Base-by-base conservation (phyloP, 1,140 invertebrate species). In the Asbolus verrucosus region DNA sequence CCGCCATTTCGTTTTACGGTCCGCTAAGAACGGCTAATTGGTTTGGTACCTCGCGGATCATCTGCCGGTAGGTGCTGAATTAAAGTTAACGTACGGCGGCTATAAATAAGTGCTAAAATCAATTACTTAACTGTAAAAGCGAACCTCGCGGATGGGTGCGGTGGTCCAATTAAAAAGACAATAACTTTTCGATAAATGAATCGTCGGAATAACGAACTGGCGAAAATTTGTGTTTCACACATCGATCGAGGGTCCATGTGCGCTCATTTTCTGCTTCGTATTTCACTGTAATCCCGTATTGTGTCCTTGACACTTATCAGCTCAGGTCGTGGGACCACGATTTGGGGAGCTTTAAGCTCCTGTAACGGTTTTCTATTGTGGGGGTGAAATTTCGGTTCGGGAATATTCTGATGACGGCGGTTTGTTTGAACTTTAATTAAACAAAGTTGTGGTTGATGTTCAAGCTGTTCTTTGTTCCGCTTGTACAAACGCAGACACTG, bases 341-440 rank as follows among this genome's bases (percentile, higher is more conserved):
- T n/a, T n/a, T n/a, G n/a, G n/a, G n/a, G n/a, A n/a, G n/a, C n/a
- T n/a, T n/a, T n/a, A n/a, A n/a, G n/a, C n/a, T n/a, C n/a, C n/a
- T n/a, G n/a, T 54, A 54, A 54, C 46, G 46, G 46, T 54, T 54
- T 54, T 54, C 46, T 54, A 27, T 54, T 54, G 21, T 54, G 46
- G 46, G 46, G 46, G 46, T 14, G 46, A 24, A 24, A 1, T 46
- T 46, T 54, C 46, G 46, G 11, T 54, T 27, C 5, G 15, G 16
- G 6, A 9, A 43, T 15, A 43, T 16, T 43, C 15, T 27, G 27
- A 54, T 11, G 13, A 14, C 2, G 9, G 19, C 46, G 46, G 46
- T 11, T 2, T 14, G 46, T 54, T 54, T 54, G 46, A 11, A 13
- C 46, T 30, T 30, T 54, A 54, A 54, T 54, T 54, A 27, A 54